These are phyloP conservation scores for Chymomyza fuscimana DNA, from an alignment of 2,888 invertebrate genomes.

Conservation along the genomic window DNA sequence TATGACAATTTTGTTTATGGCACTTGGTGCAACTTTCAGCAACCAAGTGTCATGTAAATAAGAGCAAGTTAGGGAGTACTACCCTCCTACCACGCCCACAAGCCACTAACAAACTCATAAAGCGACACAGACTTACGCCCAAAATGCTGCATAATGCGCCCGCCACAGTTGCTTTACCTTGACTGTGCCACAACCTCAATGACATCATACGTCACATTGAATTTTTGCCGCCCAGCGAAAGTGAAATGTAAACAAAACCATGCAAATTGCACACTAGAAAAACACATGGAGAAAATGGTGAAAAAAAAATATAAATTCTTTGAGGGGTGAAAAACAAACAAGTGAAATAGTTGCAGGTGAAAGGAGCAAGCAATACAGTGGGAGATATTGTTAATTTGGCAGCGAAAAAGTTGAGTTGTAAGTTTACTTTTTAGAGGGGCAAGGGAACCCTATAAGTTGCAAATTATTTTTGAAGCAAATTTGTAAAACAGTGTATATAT, in stretches of 20 bases:
- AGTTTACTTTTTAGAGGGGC: too few relatives aligned
- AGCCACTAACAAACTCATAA: background rate
- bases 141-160: background rate
- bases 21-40: constrained; percentile 41
- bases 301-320: constrained; percentile 44
- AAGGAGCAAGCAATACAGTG: too few relatives aligned
- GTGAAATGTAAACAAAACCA: constrained; percentile 11
- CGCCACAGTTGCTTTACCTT: constrained; percentile 34
- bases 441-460: too few relatives aligned
- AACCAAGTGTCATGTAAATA: constrained; percentile 36
- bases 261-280: constrained; percentile 15
- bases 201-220: constrained; percentile 37
- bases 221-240: constrained; percentile 14
- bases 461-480: too few relatives aligned
- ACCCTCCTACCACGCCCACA: too few relatives aligned
- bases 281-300: constrained; percentile 32
- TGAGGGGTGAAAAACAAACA: background rate
- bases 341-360: constrained; percentile 31
- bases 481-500: too few relatives aligned
- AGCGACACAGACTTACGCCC: background rate
- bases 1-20: constrained; percentile 45
- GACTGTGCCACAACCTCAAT: constrained; percentile 38
- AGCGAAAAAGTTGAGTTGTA: too few relatives aligned
- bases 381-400: too few relatives aligned
- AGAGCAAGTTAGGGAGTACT: too few relatives aligned